Evolutionary conservation across 2,888 invertebrate species (phyloP).

Genomic region (Keiferia lycopersicella): DNA sequence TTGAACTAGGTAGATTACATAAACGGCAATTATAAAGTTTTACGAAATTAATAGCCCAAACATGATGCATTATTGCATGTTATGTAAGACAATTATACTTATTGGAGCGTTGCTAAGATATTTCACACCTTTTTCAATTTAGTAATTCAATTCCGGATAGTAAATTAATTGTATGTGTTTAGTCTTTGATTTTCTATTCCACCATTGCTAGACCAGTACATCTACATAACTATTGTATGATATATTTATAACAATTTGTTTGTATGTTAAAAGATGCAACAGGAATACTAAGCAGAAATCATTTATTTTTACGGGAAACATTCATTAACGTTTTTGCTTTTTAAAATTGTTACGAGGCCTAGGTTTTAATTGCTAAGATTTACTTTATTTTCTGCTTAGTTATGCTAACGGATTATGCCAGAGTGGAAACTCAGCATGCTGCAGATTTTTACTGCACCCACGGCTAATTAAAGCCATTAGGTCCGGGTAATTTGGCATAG

Average conservation of each 20-base stretch:
- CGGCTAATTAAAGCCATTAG: conserved; percentile 24
- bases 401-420: conserved; percentile 23
- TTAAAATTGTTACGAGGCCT: not conserved
- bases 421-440: conserved; percentile 10
- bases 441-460: conserved; percentile 16
- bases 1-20: conserved; percentile 35
- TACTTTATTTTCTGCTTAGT: conserved; percentile 2
- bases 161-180: not conserved
- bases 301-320: not conserved
- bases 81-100: conserved; percentile 45
- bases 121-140: conserved; percentile 9
- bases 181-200: not conserved
- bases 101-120: conserved; percentile 39
- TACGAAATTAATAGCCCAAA: conserved; percentile 54
- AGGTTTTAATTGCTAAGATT: conserved; percentile 20
- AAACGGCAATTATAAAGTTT: conserved; percentile 37
- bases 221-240: too few species aligned
- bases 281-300: too few species aligned
- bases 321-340: not conserved
- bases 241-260: too few species aligned
- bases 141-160: conserved; percentile 10
- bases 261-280: too few species aligned
- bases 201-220: not conserved
- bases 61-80: conserved; percentile 56
- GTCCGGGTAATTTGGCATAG: conserved; percentile 26